Conservation (phyloP, 2,888 invertebrate species). For the Brassicogethes aeneus region DNA sequence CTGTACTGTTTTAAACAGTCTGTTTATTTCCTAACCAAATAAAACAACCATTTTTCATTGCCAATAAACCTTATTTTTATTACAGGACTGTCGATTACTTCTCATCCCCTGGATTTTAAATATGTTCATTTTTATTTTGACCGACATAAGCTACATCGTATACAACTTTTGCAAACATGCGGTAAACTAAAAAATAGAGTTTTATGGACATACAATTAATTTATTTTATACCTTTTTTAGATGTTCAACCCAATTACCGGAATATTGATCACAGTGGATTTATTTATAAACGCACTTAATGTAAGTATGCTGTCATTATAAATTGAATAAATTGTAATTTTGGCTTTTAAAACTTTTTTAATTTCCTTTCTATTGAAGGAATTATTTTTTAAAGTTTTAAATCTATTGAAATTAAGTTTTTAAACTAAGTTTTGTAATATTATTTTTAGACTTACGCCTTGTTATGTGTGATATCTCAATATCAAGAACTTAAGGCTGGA, state of each 20-base stretch:
- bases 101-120: constrained; percentile 68
- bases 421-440: too few relatives aligned
- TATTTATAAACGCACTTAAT: constrained; percentile 67
- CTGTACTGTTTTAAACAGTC: too few relatives aligned
- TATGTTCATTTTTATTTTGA: constrained; percentile 54
- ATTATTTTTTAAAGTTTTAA: too few relatives aligned
- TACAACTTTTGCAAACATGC: constrained; percentile 57
- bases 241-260: constrained; percentile 67
- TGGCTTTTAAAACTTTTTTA: neutral
- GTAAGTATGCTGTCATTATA: too few relatives aligned
- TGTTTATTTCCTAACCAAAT: too few relatives aligned
- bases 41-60: too few relatives aligned
- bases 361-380: too few relatives aligned
- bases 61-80: constrained; percentile 33
- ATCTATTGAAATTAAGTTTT: too few relatives aligned
- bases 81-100: constrained; percentile 63
- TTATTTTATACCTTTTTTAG: too few relatives aligned
- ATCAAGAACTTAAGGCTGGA: constrained; percentile 69
- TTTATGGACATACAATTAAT: too few relatives aligned
- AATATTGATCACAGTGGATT: constrained; percentile 67
- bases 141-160: constrained; percentile 58
- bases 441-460: constrained; percentile 68
- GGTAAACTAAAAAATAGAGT: constrained; percentile 42
- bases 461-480: constrained; percentile 79
- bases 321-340: neutral